Evolutionary conservation across 2,888 invertebrate genomes (phyloP), one percentile per base, ranked within the genome.

Genomic region (Germaria angustata): DNA sequence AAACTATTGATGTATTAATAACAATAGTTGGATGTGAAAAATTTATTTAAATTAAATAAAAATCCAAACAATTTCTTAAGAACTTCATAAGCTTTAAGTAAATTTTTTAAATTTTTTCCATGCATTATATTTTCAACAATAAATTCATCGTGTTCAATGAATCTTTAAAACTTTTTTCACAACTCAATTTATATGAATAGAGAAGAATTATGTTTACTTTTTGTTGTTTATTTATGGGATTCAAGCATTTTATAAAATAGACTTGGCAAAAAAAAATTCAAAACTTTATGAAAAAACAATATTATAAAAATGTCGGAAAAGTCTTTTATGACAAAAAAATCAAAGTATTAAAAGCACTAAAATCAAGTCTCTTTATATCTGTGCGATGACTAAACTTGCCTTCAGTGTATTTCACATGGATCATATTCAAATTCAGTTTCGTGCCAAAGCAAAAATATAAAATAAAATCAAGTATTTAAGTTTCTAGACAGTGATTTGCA

Each of bases 291-390:
- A 34, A 65, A 20, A 68, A 39, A 46, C 65, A 71, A 53, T 82
- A 79, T 75, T 76, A 71, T 82, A 82, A 82, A 82, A 82, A 59
- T 82, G 79, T 82, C 79, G 79, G 77, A 82, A 75, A 61, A 71
- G 53, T 82, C 6, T 28, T 28, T 5, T 79, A 71, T 73, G 65
- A 71, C 44, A 32, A 63, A 59, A 55, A 63, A 44, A 71, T 22
- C 41, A 65, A 13, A 6, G 4, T 28, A 28, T 28, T 5, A 28
- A 34, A 46, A 46, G 15, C 28, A 49, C 41, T 44, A 53, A 73
- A 65, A 44, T 9, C 9, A 28, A 49, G 51, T 24, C 41, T 55
- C 39, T 75, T 57, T 41, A 13, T 36, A 22, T 39, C 9, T 17
- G 34, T 9, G 11, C 68, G 44, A 28, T 63, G 13, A 41, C 20